Conservation (phyloP, 2,797 vertebrate genomes). For the Falco rusticolus region DNA sequence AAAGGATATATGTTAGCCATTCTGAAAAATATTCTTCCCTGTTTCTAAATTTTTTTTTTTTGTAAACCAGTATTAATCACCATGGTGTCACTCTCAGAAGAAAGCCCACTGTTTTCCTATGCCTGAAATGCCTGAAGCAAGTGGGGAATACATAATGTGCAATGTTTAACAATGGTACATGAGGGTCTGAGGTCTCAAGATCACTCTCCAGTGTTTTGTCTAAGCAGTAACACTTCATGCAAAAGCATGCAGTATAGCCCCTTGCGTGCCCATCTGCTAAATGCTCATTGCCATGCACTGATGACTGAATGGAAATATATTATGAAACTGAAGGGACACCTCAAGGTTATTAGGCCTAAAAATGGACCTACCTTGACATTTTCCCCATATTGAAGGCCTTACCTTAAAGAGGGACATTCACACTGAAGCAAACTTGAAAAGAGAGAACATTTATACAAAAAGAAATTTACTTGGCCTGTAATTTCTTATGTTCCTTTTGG, state of each 20-base stretch:
- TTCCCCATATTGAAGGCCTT: slow-evolving; percentile 81
- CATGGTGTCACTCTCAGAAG: not conserved
- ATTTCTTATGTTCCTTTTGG: slow-evolving; percentile 65
- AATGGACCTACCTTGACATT: slow-evolving; percentile 82
- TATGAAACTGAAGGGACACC: slow-evolving; percentile 77
- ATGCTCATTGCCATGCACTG: slow-evolving; percentile 80
- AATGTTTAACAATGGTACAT: slow-evolving; percentile 56
- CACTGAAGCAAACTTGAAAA: slow-evolving; percentile 87
- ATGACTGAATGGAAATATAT: slow-evolving; percentile 79
- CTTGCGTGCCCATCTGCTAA: slow-evolving; percentile 55
- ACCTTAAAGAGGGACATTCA: slow-evolving; percentile 85
- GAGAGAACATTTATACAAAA: slow-evolving; percentile 84
- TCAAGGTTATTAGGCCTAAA: slow-evolving; percentile 78
- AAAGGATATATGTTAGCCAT: not conserved
- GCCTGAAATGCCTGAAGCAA: slow-evolving; percentile 32
- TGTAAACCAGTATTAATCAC: not conserved
- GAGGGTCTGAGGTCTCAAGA: slow-evolving; percentile 49
- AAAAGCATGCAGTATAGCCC: slow-evolving; percentile 77
- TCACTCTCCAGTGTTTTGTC: slow-evolving; percentile 69
- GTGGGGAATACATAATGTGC: slow-evolving; percentile 50
- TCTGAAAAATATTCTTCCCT: not conserved
- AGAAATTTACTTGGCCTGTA: slow-evolving; percentile 81
- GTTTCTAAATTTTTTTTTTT: not conserved
- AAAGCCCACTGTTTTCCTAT: not conserved
- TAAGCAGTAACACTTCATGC: slow-evolving; percentile 80